Conservation (phyloP, 2,888 invertebrate genomes). For the Cremastinae sp. region DNA sequence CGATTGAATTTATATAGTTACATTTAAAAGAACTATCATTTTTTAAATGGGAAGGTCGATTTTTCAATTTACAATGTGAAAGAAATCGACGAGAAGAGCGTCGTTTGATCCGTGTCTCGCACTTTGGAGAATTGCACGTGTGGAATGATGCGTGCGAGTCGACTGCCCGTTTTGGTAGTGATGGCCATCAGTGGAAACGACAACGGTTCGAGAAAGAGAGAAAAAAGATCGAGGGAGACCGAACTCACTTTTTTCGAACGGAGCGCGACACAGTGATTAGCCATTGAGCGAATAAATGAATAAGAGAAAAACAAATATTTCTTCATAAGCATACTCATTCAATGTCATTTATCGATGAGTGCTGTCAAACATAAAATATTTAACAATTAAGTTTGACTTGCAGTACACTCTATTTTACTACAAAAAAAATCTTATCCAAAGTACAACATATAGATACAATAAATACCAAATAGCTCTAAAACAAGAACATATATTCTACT, state of each 20-base stretch:
- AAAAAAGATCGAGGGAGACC: background rate
- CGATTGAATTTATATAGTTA: no score
- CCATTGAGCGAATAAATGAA: background rate
- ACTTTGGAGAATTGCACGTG: constrained; percentile 21
- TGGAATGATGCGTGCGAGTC: constrained; percentile 4
- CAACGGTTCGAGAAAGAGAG: background rate
- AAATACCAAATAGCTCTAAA: no score
- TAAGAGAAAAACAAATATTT: background rate
- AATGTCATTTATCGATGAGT: no score
- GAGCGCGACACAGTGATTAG: constrained; percentile 4
- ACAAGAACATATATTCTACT: no score
- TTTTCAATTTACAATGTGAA: no score
- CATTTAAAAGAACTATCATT: no score
- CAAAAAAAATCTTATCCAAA: no score
- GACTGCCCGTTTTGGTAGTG: constrained; percentile 22
- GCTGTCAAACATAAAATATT: constrained; percentile 7
- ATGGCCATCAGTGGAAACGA: constrained; percentile 17
- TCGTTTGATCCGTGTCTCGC: background rate
- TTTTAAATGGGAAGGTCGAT: no score
- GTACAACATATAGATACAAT: no score
- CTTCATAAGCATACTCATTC: background rate
- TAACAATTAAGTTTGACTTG: no score
- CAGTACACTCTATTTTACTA: no score
- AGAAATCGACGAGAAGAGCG: no score
- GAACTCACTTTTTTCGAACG: constrained; percentile 7